phyloP scores from a whole-genome alignment of 2,888 invertebrate genomes.

The Gandaritis pyraliata region DNA sequence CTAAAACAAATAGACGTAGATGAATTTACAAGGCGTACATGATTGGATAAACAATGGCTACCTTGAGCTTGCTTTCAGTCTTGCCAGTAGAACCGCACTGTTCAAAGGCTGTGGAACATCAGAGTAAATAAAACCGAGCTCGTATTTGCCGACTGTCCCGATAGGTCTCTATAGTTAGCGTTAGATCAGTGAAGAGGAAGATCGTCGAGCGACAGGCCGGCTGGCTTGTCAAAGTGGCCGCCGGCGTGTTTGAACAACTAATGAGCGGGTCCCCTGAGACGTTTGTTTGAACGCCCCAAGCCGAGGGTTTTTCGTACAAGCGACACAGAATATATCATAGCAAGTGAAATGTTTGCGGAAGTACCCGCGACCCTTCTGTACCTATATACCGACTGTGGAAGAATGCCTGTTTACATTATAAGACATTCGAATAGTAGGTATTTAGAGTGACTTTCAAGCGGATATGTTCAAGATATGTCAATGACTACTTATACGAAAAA shows the following conservation, averaged over 20 bases:
- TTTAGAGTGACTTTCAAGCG: background rate
- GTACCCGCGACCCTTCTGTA: conserved; percentile 12
- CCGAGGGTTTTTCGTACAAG: conserved; percentile 58
- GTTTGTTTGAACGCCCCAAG: conserved; percentile 72
- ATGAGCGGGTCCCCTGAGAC: conserved; percentile 82
- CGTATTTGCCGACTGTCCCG: conserved; percentile 67
- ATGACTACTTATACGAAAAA: no score
- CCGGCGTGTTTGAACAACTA: conserved; percentile 82
- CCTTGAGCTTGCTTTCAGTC: background rate
- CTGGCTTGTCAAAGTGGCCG: conserved; percentile 80
- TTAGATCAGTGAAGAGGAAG: conserved; percentile 77
- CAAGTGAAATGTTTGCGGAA: conserved; percentile 7
- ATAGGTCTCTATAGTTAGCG: conserved; percentile 70
- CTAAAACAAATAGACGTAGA: background rate
- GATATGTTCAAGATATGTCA: no score
- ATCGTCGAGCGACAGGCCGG: conserved; percentile 59
- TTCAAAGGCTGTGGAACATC: conserved; percentile 50
- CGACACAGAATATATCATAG: conserved; percentile 12
- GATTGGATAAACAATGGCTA: conserved; percentile 8
- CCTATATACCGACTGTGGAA: conserved; percentile 6
- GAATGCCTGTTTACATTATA: conserved; percentile 12
- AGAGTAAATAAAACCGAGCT: conserved; percentile 62
- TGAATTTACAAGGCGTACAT: background rate
- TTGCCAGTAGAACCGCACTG: conserved; percentile 39
- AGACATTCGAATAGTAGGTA: background rate